Evolutionary conservation across 2,113 vertebrate genomes (phyloP), one percentile per base, ranked within the genome.

Genomic region (Poecilia latipinna): DNA sequence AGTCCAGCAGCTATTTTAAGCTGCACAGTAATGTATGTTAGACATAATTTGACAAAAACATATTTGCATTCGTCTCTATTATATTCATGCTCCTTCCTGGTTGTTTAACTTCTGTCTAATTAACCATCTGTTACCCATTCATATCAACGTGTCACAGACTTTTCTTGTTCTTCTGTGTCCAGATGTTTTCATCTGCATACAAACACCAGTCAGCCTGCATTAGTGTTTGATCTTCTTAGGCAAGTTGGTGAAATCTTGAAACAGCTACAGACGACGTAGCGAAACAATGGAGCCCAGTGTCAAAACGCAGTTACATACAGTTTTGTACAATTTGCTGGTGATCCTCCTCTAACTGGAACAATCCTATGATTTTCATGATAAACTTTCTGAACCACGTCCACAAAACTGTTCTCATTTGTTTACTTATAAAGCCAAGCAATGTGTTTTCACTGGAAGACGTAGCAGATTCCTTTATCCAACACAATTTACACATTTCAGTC

Each of bases 121-220:
- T 60, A 61, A 72, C 42, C 79, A 82, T 72, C 75, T 85, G 48
- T 42, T 61, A 26, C 15, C 1, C 24, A 61, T 63, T 63, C 39
- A 60, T 64, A 68, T 67, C 39, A 61, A 60, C 28, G 4, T 68
- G 63, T 17, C 28, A 68, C 15, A 61, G 12, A 28, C 12, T 51
- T 15, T 31, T 28, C n/a, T 42, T 28, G 4, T 68, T 63, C 13
- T 51, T 35, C 19, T 61, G 61, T 17, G 44, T 65, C 76, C 84
- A 82, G 51, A 79, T 87, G 82, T 69, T 79, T 74, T 51, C 44
- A 67, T 67, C n/a, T 22, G 61, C 62, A 35, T 51, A 33, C 63
- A 62, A 26, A 82, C 78, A 78, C 15, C 76, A 74, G 61, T 75
- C 74, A 57, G 51, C 35, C 19, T 10, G 12, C 26, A 83, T 87